phyloP scores from a whole-genome alignment of 2,888 invertebrate genomes.

The Sminthurinus aureus region DNA sequence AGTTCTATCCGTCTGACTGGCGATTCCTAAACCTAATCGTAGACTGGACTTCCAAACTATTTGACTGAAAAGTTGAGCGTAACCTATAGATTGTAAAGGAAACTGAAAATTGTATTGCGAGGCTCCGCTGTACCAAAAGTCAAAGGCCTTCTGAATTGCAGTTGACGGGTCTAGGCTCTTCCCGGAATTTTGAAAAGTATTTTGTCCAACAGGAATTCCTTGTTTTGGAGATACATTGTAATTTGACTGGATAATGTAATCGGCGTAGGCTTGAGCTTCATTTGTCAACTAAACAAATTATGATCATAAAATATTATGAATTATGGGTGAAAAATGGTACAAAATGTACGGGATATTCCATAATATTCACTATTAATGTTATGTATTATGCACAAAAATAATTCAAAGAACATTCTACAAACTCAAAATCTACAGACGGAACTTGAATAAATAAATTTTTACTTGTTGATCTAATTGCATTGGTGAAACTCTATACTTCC shows the following conservation, averaged over 20 bases:
- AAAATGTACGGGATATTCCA: too few relatives aligned
- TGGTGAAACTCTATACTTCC: not conserved
- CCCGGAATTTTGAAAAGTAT: not conserved
- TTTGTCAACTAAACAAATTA: conserved; percentile 2
- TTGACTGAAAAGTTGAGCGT: not conserved
- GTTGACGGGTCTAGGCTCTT: not conserved
- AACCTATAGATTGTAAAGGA: not conserved
- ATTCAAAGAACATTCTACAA: not conserved
- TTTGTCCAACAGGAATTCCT: not conserved
- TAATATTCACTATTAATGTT: too few relatives aligned
- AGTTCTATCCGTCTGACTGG: not conserved
- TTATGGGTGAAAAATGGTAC: too few relatives aligned
- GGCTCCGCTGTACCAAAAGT: not conserved
- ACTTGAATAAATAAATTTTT: not conserved
- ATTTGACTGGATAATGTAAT: too few relatives aligned
- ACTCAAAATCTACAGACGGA: not conserved
- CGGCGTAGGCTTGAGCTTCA: conserved; percentile 6
- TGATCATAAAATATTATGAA: not conserved
- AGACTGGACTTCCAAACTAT: not conserved
- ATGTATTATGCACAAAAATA: not conserved
- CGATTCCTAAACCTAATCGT: not conserved
- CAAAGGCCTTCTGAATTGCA: not conserved
- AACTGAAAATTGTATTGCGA: not conserved
- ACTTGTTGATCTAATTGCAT: not conserved
- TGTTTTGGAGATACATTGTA: not conserved